phyloP scores from a whole-genome alignment of 2,113 vertebrate genomes.

The Hyperoodon ampullatus region DNA sequence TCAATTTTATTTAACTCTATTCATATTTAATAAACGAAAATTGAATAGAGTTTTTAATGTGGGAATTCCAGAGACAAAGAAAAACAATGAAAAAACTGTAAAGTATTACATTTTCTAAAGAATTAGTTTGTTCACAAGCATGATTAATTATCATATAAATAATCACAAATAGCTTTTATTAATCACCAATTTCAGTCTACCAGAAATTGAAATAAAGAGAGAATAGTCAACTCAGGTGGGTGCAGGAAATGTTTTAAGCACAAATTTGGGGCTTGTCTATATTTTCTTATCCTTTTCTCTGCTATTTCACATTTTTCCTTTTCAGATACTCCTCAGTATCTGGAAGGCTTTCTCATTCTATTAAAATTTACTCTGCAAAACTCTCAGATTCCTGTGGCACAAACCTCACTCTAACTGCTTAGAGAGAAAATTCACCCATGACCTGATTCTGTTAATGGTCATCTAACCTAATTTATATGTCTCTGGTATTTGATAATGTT shows the following conservation, averaged over 20 bases:
- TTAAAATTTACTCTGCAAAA: neutral
- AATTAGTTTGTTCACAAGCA: neutral
- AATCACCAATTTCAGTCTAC: neutral
- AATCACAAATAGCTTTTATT: neutral
- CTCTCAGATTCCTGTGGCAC: neutral
- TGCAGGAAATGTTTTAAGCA: neutral
- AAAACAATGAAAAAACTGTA: neutral
- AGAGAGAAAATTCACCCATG: neutral
- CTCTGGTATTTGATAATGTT: neutral
- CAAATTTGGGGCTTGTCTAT: neutral
- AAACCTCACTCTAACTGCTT: neutral
- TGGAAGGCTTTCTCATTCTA: neutral
- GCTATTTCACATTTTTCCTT: neutral
- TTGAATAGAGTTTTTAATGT: neutral
- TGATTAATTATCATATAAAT: neutral
- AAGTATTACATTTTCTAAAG: neutral
- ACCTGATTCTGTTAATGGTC: neutral
- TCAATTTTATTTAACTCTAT: neutral
- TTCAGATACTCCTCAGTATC: neutral
- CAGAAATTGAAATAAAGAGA: neutral
- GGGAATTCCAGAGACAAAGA: neutral
- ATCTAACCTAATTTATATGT: neutral
- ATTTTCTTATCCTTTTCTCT: neutral
- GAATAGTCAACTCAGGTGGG: neutral
- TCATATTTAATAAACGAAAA: neutral